Evolutionary conservation across 2,888 invertebrate species (phyloP).

Genomic region (Meiosimyza platycephala): DNA sequence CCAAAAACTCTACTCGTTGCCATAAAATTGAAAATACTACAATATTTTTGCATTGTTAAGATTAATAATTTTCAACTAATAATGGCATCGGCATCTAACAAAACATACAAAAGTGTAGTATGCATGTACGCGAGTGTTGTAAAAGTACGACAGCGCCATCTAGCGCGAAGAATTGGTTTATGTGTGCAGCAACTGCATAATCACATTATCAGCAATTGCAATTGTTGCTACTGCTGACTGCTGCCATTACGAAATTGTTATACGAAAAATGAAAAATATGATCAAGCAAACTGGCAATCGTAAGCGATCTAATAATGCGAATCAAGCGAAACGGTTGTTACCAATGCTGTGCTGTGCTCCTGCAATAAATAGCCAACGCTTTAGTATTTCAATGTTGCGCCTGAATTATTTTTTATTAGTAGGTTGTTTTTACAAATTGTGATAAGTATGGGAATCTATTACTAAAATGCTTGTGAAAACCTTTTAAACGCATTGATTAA

Average conservation of each 20-base stretch:
- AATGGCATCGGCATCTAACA: constrained; percentile 15
- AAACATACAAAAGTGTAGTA: background rate
- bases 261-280: constrained; percentile 21
- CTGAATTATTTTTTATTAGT: constrained; percentile 31
- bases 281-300: constrained; percentile 8
- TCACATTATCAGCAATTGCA: constrained; percentile 17
- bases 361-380: background rate
- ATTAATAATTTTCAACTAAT: background rate
- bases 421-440: too few species aligned
- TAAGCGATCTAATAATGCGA: constrained; percentile 5
- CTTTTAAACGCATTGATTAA: too few species aligned
- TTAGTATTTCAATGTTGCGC: constrained; percentile 20
- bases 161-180: constrained; percentile 14
- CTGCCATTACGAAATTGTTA: constrained; percentile 27
- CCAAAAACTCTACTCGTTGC: too few species aligned
- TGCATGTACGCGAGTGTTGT: background rate
- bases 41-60: too few species aligned
- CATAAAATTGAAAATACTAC: too few species aligned
- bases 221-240: background rate
- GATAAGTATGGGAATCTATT: too few species aligned
- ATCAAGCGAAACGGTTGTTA: background rate
- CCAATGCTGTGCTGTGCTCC: constrained; percentile 3
- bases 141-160: constrained; percentile 14
- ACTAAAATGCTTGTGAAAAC: too few species aligned
- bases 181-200: constrained; percentile 27